Base-by-base conservation (phyloP, 2,888 invertebrate genomes). In the Dynastes maya region DNA sequence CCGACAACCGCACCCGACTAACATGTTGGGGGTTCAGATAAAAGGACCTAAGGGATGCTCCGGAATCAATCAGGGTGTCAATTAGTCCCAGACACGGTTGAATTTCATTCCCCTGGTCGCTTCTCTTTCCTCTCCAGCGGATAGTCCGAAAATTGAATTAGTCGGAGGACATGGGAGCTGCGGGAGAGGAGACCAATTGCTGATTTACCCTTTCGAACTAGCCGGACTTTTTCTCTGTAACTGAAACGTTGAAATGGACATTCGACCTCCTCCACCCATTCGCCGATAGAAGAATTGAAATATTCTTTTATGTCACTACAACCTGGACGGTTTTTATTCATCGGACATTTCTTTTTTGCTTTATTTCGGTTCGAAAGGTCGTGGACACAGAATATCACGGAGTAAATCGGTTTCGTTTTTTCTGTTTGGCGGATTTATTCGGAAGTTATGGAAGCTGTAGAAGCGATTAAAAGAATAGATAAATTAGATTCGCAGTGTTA, bases 21-120 rank as follows among this genome's bases (percentile, higher is more conserved):
- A 58, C 55, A 58, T 58, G 55, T 58, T 58, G 22, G 55, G 45
- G 61, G 72, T 74, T 74, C 64, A 79, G 76, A 82, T 82, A 83
- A 81, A 81, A 84, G 83, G 82, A 82, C 83, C 81, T 82, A 58
- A 81, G 78, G 82, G 84, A 83, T 83, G 83, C 81, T 84, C 83
- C 80, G 80, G 83, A 85, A 86, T 86, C 86, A 86, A 86, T 86
- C 86, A 84, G 85, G 81, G 85, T 85, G 86, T 86, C 86, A 86
- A 86, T 86, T 86, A 86, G 85, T 82, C 80, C 80, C 78, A 77
- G 80, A 81, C 80, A 80, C 79, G 83, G 80, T 76, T 83, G 83
- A 82, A 83, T 83, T 83, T 84, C 84, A 80, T 81, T 81, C 83
- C 76, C 83, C 78, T 74, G 22, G 68, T 49, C 29, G 49, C 63